Evolutionary conservation across 2,113 vertebrate genomes (phyloP), one percentile per base, ranked within the genome.

Genomic region (Aplodontia rufa): DNA sequence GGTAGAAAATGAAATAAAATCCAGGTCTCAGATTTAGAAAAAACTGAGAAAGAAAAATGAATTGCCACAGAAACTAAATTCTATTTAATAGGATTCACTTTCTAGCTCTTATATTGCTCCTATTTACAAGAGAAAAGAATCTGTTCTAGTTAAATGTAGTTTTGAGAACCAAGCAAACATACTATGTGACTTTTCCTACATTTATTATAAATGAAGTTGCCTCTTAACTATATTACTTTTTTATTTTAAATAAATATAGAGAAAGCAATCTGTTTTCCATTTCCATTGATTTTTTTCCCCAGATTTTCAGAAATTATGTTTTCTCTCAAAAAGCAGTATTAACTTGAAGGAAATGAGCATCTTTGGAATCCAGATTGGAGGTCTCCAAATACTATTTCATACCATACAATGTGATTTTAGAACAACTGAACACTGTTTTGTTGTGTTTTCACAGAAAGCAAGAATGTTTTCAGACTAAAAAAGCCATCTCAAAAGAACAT

Each of bases 151-250:
- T 80, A 85, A 84, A 10, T 53, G 4, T 40, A 62, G 55, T 79
- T 93, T 58, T 47, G 26, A 72, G 72, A 84, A 83, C 0, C 26
- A 94, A 84, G 17, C 89, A 89, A 60, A 42, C 8, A 68, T 32
- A 75, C 4, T 55, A 85, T 81, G 58, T 82, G 12, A 11, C 71
- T 74, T 75, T 93, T 45, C 35, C 35, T 60, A 88, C 14, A 89
- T 32, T 55, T 82, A 58, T 16, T 64, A 32, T 62, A 87, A 90
- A 88, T 72, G 24, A 26, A 55, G 14, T 79, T 42, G 71, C 12
- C 28, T 92, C 32, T 78, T 94, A 40, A 93, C 5, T n/a, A 53
- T 76, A 81, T 51, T 72, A 69, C 13, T 78, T 84, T 94, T 71
- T 69, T 17, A 78, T 78, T 93, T 47, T 26, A 80, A 92, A 93